Conservation (phyloP, 2,888 invertebrate genomes). For the Smittia sp. region DNA sequence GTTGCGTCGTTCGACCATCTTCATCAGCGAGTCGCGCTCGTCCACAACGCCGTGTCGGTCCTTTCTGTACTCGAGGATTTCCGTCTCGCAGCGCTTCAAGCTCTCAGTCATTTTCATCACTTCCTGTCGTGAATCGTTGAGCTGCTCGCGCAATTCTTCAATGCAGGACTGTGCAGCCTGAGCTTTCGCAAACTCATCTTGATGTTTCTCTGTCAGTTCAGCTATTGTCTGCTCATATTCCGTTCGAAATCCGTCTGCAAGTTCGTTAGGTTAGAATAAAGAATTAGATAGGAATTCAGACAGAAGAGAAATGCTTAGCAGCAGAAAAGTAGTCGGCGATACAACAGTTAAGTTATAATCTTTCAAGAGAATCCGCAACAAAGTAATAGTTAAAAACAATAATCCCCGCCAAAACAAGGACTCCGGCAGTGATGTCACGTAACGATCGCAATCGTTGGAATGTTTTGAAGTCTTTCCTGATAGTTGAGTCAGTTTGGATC, state of each 20-base stretch:
- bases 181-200: conserved; percentile 62
- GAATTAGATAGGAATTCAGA: background rate
- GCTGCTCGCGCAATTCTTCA: conserved; percentile 63
- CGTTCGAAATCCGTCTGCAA: conserved; percentile 59
- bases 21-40: conserved; percentile 71
- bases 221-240: conserved; percentile 58
- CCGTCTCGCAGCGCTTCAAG: conserved; percentile 63
- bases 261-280: conserved; percentile 25
- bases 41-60: conserved; percentile 69
- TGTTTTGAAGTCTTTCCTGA: no score
- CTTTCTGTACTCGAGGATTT: conserved; percentile 64
- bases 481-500: no score
- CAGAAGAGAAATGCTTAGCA: background rate
- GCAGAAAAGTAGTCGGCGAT: no score
- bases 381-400: no score
- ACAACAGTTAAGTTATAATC: no score
- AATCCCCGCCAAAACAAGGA: background rate
- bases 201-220: conserved; percentile 62
- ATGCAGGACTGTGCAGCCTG: conserved; percentile 62
- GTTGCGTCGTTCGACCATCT: conserved; percentile 69
- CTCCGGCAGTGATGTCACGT: background rate
- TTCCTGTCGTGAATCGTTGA: conserved; percentile 62
- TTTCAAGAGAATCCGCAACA: no score
- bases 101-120: conserved; percentile 64
- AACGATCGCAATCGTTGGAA: no score